Base-by-base conservation (phyloP, 2,888 invertebrate species). In the Ormyrus rosae region DNA sequence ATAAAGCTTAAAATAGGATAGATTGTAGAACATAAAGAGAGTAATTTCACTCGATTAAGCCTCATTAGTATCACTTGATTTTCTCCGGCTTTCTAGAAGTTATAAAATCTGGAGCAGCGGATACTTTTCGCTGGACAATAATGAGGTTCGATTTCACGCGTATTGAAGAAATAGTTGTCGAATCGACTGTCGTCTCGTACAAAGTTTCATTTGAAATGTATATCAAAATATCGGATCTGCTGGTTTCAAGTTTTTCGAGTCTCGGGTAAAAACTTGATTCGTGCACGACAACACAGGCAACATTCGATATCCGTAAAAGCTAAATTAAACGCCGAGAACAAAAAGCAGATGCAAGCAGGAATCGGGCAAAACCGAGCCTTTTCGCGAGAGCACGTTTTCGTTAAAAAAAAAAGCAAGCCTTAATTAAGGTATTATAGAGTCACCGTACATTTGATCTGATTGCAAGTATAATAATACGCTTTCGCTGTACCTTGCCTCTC, bases 381-480 rank as follows among this genome's bases (percentile, higher is more conserved):
- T 10, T 9, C 48, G 56, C 63, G 48, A 63, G 63, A 58, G 51
- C 46, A 19, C 48, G 55, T 64, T 64, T 64, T 45, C 56, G 56
- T 73, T 73, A 73, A 55, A 2, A 2, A 34, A 34, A 34, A 4
- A 34, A 34, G 0, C 63, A 9, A 46, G 46, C 46, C 55, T 71
- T 60, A 78, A 78, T 78, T 72, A 72, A 78, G 72, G 58, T 53
- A 71, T 78, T 78, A 72, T 2, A 71, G 65, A 71, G 71, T 78
- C 78, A 46, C 71, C 60, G 78, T 78, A 72, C 71, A 78, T 78
- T 65, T 58, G 78, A 78, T 78, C 78, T 19, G 78, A 71, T 65
- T 67, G 71, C 65, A 53, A 55, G 19, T 70, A 19, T 78, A 72
- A 78, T 78, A 67, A 72, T 48, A 78, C 58, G 67, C 48, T 67